Conservation (phyloP, 2,797 vertebrate species). For the Ptychadena robeensis region DNA sequence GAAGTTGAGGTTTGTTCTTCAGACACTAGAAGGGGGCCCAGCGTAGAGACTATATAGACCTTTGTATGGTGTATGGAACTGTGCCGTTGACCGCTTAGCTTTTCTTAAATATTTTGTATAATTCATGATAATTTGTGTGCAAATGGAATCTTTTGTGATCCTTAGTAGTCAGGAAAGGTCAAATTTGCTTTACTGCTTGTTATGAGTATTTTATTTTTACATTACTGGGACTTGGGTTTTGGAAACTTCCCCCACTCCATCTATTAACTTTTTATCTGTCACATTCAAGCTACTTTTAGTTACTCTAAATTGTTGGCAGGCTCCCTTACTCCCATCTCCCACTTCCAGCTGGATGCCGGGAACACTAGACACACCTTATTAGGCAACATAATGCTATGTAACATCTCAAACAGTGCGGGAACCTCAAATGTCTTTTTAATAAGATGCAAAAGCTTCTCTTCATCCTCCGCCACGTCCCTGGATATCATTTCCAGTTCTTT, state of each 20-base stretch:
- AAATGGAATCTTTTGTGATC: no score
- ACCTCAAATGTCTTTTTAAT: background rate
- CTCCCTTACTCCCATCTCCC: background rate
- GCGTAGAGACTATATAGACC: no score
- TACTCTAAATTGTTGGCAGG: background rate
- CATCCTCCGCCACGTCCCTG: background rate
- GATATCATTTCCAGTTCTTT: slow-evolving; percentile 23
- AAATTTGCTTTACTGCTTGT: no score
- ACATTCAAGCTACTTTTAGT: background rate
- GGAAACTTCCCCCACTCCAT: background rate
- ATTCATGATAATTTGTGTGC: no score
- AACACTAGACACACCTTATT: slow-evolving; percentile 32
- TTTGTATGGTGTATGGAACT: no score
- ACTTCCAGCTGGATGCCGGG: background rate
- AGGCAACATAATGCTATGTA: slow-evolving; percentile 7
- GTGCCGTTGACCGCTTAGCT: no score
- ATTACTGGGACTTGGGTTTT: background rate
- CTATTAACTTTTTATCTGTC: background rate
- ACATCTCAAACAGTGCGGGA: slow-evolving; percentile 10
- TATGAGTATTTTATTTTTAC: no score
- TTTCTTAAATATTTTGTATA: no score
- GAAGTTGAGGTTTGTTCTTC: no score
- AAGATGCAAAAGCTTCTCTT: slow-evolving; percentile 2
- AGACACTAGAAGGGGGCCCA: no score
- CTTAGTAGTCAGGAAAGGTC: no score